phyloP scores from a whole-genome alignment of 2,888 invertebrate species.

The Bombylius discolor region DNA sequence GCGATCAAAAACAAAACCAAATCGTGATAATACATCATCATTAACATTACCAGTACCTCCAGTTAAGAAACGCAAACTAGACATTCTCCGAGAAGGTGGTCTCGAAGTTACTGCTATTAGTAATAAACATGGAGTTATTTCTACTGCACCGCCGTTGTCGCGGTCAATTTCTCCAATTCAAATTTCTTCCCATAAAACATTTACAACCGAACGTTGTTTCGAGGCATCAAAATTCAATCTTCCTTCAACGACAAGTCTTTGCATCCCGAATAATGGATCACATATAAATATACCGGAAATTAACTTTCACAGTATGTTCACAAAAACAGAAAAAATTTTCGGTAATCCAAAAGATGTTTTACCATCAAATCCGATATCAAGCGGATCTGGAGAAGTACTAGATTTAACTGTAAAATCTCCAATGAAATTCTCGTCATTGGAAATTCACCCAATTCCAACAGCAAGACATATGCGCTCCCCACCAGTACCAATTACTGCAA shows the following conservation, averaged over 20 bases:
- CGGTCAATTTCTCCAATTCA: constrained; percentile 1
- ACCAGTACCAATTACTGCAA: not conserved
- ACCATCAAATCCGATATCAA: constrained; percentile 3
- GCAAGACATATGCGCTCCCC: constrained; percentile 11
- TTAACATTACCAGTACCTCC: constrained; percentile 17
- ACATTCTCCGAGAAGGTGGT: constrained; percentile 61
- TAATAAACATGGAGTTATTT: constrained; percentile 12
- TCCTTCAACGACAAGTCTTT: constrained; percentile 9
- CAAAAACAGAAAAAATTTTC: constrained; percentile 14
- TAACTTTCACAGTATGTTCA: constrained; percentile 14
- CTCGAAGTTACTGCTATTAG: constrained; percentile 58
- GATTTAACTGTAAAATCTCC: constrained; percentile 12
- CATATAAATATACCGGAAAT: constrained; percentile 7
- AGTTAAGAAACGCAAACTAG: constrained; percentile 56
- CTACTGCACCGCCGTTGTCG: not conserved
- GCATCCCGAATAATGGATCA: constrained; percentile 3
- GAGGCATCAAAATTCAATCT: constrained; percentile 8
- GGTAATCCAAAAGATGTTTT: constrained; percentile 16
- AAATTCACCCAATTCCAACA: constrained; percentile 10
- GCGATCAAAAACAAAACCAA: not conserved
- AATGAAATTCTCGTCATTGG: constrained; percentile 7
- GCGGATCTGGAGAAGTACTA: constrained; percentile 4
- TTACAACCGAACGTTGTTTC: not conserved
- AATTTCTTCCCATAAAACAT: not conserved
- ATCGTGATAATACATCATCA: not conserved